A percentile compares a stretch with the other conserved stretches of the same genome.
Evolutionary conservation across 2,113 vertebrate genomes (phyloP).

Genomic region (Corythoichthys haematopterus): DNA sequence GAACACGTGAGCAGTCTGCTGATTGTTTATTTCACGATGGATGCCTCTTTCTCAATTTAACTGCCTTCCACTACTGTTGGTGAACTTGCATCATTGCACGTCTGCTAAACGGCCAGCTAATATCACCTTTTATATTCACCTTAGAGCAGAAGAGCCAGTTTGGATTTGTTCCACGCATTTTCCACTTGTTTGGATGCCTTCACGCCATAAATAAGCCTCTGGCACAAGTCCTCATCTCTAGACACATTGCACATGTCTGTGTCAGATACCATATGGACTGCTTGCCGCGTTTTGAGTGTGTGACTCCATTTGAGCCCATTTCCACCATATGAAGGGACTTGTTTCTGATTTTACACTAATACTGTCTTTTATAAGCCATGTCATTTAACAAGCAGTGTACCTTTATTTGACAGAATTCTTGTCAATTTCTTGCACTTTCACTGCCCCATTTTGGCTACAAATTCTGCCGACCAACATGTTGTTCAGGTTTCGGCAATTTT

Average conservation of each 20-base stretch:
- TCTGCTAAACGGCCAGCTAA: slow-evolving; percentile 11
- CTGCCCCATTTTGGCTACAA: no score
- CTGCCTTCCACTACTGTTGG: slow-evolving; percentile 2
- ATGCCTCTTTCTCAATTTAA: slow-evolving; percentile 2
- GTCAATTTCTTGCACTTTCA: no score
- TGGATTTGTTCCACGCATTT: slow-evolving; percentile 5
- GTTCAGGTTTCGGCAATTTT: background rate
- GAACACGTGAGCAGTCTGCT: slow-evolving; percentile 9
- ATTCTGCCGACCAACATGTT: background rate
- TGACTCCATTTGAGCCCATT: slow-evolving; percentile 27
- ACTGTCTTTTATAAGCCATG: background rate
- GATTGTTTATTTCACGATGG: slow-evolving; percentile 16
- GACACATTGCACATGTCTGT: slow-evolving; percentile 33
- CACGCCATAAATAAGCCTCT: slow-evolving; percentile 29
- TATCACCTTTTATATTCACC: background rate
- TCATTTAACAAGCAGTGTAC: background rate
- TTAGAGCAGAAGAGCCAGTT: slow-evolving; percentile 17
- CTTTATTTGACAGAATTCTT: no score
- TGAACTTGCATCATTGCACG: slow-evolving; percentile 23
- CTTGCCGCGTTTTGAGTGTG: slow-evolving; percentile 42
- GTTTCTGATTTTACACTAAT: slow-evolving; percentile 4
- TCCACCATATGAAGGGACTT: slow-evolving; percentile 20
- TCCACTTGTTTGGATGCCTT: slow-evolving; percentile 24
- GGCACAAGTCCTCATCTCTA: slow-evolving; percentile 33
- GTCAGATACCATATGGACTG: slow-evolving; percentile 59